Percentiles rank a stretch among this genome's conserved stretches.
Conservation (phyloP, 2,888 invertebrate genomes). For the Steinernema hermaphroditum region DNA sequence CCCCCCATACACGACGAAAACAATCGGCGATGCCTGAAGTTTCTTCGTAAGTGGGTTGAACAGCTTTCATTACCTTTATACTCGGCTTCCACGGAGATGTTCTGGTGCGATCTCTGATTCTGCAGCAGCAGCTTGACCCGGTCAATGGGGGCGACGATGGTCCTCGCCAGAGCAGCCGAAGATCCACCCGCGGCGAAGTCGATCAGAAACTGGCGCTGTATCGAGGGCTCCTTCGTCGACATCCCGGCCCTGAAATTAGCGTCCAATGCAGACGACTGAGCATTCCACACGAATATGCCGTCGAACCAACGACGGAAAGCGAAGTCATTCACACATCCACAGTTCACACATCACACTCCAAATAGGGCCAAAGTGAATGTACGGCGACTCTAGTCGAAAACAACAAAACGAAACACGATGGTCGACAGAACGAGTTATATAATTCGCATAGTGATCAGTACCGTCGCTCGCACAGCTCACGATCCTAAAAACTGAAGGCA, state of each 20-base stretch:
- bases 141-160: conserved; percentile 35
- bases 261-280: neutral
- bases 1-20: conserved; percentile 44
- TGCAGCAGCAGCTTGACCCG: conserved; percentile 36
- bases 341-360: no score
- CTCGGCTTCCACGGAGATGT: conserved; percentile 32
- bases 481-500: no score
- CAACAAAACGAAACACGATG: neutral
- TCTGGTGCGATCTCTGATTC: conserved; percentile 30
- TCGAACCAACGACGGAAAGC: no score
- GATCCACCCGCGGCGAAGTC: conserved; percentile 33
- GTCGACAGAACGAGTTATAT: neutral
- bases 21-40: conserved; percentile 47
- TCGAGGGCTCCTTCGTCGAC: neutral
- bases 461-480: no score
- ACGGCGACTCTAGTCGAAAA: no score
- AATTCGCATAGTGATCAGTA: neutral
- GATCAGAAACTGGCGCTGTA: conserved; percentile 10
- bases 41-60: no score
- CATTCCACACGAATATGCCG: neutral
- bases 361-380: no score
- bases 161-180: conserved; percentile 34
- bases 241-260: conserved; percentile 8
- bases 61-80: conserved; percentile 33
- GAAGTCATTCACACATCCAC: no score